Evolutionary conservation across 1,140 invertebrate genomes (phyloP).

Genomic region (Vollenhovia emeryi): DNA sequence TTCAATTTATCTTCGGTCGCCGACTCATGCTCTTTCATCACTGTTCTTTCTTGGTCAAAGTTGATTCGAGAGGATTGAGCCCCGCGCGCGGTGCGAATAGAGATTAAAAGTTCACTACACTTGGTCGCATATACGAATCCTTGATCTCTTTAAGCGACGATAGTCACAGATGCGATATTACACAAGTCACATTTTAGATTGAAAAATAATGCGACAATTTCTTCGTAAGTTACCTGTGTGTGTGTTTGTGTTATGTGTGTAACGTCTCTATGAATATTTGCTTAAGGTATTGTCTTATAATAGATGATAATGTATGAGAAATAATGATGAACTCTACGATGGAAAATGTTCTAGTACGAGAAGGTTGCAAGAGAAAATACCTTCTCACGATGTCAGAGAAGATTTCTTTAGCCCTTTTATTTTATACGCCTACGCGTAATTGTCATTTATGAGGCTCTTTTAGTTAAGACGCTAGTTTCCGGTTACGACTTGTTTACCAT

Average conservation of each 20-base stretch:
- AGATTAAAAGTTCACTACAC: conserved; percentile 54
- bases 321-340: not conserved
- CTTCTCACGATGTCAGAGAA: not conserved
- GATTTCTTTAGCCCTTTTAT: conserved; percentile 52
- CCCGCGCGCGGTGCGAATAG: not conserved
- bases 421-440: conserved; percentile 61
- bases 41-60: conserved; percentile 50
- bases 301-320: not conserved
- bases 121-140: not conserved
- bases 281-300: not conserved
- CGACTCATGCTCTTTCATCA: conserved; percentile 60
- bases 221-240: too few species aligned
- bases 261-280: not conserved
- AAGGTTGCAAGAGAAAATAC: not conserved
- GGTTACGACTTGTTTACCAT: conserved; percentile 41
- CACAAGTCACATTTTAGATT: not conserved
- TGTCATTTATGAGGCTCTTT: conserved; percentile 46
- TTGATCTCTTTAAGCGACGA: not conserved
- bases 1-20: conserved; percentile 55
- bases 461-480: conserved; percentile 55
- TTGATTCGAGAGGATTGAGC: conserved; percentile 53
- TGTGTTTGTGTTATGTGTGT: too few species aligned
- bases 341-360: not conserved
- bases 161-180: not conserved
- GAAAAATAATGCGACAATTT: not conserved